phyloP scores from a whole-genome alignment of 2,888 invertebrate genomes.

The Criorhina ranunculi region DNA sequence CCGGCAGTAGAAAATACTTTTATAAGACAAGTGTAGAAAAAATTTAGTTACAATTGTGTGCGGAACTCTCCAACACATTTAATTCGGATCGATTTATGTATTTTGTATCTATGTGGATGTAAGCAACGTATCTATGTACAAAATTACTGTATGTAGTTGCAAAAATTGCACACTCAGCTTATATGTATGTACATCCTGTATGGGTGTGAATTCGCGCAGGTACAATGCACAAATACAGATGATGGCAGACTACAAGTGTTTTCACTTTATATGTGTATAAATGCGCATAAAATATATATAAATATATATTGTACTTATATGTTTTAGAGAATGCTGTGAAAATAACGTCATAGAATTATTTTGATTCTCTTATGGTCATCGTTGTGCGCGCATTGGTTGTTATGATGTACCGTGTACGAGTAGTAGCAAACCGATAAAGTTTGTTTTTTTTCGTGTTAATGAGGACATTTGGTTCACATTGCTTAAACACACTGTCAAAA shows the following conservation, averaged over 20 bases:
- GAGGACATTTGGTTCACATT: conserved; percentile 34
- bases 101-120: conserved; percentile 43
- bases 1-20: conserved; percentile 84
- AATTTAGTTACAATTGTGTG: conserved; percentile 16
- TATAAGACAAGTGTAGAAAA: conserved; percentile 79
- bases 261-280: background rate
- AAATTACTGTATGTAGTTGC: background rate
- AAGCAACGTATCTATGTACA: background rate
- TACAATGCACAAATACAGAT: conserved; percentile 57
- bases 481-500: background rate
- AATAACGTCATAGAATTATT: conserved; percentile 71
- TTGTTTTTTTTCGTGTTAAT: conserved; percentile 39
- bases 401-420: too few species aligned
- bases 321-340: conserved; percentile 28
- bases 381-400: conserved; percentile 18
- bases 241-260: conserved; percentile 27
- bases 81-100: conserved; percentile 48
- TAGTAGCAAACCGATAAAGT: too few species aligned
- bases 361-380: conserved; percentile 58
- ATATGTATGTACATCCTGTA: conserved; percentile 15
- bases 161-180: conserved; percentile 1
- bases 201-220: conserved; percentile 56
- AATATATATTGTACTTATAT: conserved; percentile 7
- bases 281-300: conserved; percentile 7
- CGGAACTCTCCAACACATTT: conserved; percentile 14